These are phyloP conservation scores for Rotaria macrura DNA, from an alignment of 2,888 invertebrate species.

Conservation along the genomic window DNA sequence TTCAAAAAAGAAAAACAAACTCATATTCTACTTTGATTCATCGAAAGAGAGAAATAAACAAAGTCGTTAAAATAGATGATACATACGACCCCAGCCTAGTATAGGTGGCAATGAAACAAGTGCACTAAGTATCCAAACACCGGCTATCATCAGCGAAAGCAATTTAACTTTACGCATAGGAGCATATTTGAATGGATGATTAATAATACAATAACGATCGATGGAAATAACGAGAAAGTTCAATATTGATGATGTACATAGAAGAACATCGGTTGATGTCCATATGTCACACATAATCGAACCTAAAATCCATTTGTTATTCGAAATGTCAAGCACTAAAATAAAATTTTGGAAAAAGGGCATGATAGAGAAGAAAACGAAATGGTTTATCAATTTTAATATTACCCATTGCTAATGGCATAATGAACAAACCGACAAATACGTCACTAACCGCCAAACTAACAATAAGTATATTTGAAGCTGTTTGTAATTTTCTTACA, in stretches of 20 bases:
- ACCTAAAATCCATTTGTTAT: slow-evolving; percentile 42
- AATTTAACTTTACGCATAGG: slow-evolving; percentile 81
- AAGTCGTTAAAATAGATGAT: background rate
- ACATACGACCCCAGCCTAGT: slow-evolving; percentile 43
- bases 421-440: slow-evolving; percentile 53
- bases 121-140: slow-evolving; percentile 84
- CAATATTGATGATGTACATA: slow-evolving; percentile 55
- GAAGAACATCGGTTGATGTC: slow-evolving; percentile 53
- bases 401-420: slow-evolving; percentile 51
- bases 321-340: background rate
- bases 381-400: too few species aligned
- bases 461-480: slow-evolving; percentile 45
- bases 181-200: slow-evolving; percentile 82
- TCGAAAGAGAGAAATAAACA: background rate
- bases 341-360: background rate
- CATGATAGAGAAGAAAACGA: too few species aligned
- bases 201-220: slow-evolving; percentile 53
- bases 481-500: slow-evolving; percentile 51
- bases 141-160: slow-evolving; percentile 68
- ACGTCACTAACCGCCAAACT: slow-evolving; percentile 54
- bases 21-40: background rate
- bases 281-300: slow-evolving; percentile 52
- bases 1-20: background rate
- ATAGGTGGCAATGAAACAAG: slow-evolving; percentile 79
- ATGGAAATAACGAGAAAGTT: slow-evolving; percentile 55